Base-by-base conservation (phyloP, 64 coral and sea anemone species). In the Pachyseris speciosa region DNA sequence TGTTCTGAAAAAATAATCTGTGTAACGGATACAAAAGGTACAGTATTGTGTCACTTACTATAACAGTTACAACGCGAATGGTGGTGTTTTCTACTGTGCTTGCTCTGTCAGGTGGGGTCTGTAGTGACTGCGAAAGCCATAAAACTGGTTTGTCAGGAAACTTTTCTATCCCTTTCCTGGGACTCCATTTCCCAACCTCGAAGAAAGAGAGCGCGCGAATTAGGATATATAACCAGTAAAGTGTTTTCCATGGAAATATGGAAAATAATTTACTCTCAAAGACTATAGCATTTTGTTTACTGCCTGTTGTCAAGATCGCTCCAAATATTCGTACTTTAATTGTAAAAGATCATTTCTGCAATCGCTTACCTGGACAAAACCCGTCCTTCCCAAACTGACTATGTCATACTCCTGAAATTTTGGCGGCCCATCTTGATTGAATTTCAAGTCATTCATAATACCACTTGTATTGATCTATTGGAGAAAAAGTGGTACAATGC, bases 121-220 rank as follows among this genome's bases (percentile, higher is more conserved):
- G 19, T 37, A 52, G 66, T 43, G 89, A 72, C 37, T 70, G 64
- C 4, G 89, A 91, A 3, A 91, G 38, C 89, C 89, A 91, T 30
- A 83, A 33, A 39, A 91, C 66, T 16, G 59, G 89, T 84, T 69
- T 80, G 16, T 91, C 78, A 43, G 89, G 89, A 43, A 71, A 69
- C 89, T 84, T 43, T 52, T 40, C 69, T 7, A 91, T 15, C 5
- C 89, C 89, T 39, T 84, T 12, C 16, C 20, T 65, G 22, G 33
- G 51, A 42, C 51, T 64, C 89, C 89, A 91, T 52, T 70, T 80
- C 5, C 89, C 89, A 60, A 91, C 89, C 89, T 91, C 22, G 39
- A 47, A 53, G 40, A 49, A 34, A 47, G 32, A 27, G 1, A 9
- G 27, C 5, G 19, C 20, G 3, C 16, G 5, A 57, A 20, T 20